These are phyloP conservation scores for Plodia interpunctella DNA, from an alignment of 1,140 invertebrate genomes.

Conservation along the genomic window DNA sequence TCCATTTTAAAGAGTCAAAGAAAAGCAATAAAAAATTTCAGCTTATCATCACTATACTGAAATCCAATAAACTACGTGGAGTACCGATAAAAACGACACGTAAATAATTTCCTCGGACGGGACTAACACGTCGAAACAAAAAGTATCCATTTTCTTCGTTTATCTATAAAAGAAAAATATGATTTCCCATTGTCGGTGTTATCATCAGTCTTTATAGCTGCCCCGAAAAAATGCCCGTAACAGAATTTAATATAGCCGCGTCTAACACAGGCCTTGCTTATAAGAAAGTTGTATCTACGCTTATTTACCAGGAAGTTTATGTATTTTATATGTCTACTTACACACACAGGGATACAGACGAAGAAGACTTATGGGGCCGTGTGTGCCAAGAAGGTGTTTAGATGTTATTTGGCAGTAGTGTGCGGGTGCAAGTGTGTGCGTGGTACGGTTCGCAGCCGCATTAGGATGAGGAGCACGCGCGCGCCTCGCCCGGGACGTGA, in stretches of 20 bases:
- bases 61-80: neutral
- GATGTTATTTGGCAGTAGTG: conserved; percentile 35
- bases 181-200: conserved; percentile 55
- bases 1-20: conserved; percentile 14
- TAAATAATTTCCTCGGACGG: conserved; percentile 49
- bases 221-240: conserved; percentile 52
- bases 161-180: conserved; percentile 50
- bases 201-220: conserved; percentile 39
- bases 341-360: conserved; percentile 18
- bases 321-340: conserved; percentile 48
- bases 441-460: conserved; percentile 48
- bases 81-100: conserved; percentile 31
- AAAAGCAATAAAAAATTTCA: neutral
- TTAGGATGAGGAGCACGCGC: conserved; percentile 73
- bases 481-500: conserved; percentile 70
- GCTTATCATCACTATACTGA: neutral
- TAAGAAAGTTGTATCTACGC: conserved; percentile 66
- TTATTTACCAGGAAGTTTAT: conserved; percentile 75
- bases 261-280: conserved; percentile 46
- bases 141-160: conserved; percentile 53
- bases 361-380: conserved; percentile 26
- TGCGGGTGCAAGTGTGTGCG: conserved; percentile 51
- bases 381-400: conserved; percentile 57
- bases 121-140: conserved; percentile 46
- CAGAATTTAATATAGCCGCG: conserved; percentile 71